A percentile compares a stretch with the other conserved stretches of the same genome.
Evolutionary conservation across 2,113 vertebrate genomes (phyloP).

Genomic region (Bos javanicus): DNA sequence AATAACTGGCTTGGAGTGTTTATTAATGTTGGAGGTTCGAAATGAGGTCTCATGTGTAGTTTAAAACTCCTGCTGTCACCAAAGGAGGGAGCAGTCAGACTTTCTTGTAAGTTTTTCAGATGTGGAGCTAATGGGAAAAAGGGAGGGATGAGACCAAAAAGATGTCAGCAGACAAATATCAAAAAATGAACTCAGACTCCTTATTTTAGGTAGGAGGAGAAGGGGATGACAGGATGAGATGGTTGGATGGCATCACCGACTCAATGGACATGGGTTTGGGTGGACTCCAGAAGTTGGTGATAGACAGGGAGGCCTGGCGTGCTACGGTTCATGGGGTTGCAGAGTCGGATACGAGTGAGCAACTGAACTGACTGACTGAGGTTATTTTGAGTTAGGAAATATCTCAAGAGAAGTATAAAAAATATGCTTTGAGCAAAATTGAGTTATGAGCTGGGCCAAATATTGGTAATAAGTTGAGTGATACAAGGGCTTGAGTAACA

Average conservation of each 20-base stretch:
- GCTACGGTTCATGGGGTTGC: too few species aligned
- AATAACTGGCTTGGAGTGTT: not conserved
- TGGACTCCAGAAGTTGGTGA: too few species aligned
- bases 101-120: not conserved
- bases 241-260: too few species aligned
- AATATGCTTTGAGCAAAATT: not conserved
- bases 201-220: not conserved
- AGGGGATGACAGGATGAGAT: too few species aligned
- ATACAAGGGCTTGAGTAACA: not conserved
- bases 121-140: not conserved
- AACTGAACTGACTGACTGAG: too few species aligned
- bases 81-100: not conserved
- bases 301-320: too few species aligned
- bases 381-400: not conserved
- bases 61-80: not conserved
- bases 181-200: not conserved
- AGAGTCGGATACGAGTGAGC: fast-evolving
- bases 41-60: not conserved
- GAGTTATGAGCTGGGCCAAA: not conserved
- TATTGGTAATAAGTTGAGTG: not conserved
- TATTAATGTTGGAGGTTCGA: not conserved
- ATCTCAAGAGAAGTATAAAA: not conserved
- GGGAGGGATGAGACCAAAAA: not conserved
- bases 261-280: too few species aligned
- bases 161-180: not conserved